Percentiles rank a stretch among this genome's conserved stretches.
Conservation (phyloP, 2,888 invertebrate genomes). For the Teleiodes luculella region DNA sequence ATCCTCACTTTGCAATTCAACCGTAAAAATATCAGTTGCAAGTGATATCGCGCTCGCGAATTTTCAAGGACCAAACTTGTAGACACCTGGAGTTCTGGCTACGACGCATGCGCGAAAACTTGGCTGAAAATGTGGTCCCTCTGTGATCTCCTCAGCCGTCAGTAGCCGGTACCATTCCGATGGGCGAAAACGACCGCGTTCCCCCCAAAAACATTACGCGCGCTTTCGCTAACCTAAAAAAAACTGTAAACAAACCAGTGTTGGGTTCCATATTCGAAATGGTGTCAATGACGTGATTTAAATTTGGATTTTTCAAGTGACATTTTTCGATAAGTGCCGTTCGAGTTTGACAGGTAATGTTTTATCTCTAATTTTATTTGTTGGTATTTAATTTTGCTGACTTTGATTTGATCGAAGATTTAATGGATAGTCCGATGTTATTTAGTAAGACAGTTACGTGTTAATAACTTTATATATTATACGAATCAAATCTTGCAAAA, state of each 20-base stretch:
- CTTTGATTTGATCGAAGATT: neutral
- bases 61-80: constrained; percentile 47
- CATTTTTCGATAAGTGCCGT: neutral
- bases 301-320: constrained; percentile 2
- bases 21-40: constrained; percentile 11
- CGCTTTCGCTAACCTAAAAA: neutral
- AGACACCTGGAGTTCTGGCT: constrained; percentile 33
- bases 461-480: too few relatives aligned
- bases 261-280: neutral
- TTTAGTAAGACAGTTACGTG: too few relatives aligned
- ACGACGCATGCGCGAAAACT: constrained; percentile 58
- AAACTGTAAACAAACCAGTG: too few relatives aligned
- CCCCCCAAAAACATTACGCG: neutral
- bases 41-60: constrained; percentile 17
- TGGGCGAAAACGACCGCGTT: constrained; percentile 23
- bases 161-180: constrained; percentile 46
- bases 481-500: too few relatives aligned
- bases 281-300: neutral
- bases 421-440: neutral
- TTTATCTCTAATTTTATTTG: neutral
- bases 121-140: constrained; percentile 37
- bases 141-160: constrained; percentile 24
- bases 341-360: neutral
- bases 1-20: constrained; percentile 1
- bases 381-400: neutral